Conservation (phyloP, 2,113 vertebrate genomes). For the Pelusios castaneus region DNA sequence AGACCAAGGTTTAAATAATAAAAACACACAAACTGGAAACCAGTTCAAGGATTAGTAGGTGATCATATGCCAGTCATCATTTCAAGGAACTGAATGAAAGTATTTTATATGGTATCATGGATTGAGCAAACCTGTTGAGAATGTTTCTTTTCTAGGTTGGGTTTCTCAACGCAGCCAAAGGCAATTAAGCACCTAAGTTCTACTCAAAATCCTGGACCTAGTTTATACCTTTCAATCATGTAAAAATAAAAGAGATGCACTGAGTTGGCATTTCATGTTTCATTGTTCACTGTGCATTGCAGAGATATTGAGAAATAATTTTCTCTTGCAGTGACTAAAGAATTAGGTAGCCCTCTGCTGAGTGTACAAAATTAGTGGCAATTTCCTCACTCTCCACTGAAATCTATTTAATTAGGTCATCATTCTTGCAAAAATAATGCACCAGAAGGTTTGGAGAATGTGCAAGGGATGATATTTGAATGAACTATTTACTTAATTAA, state of each 20-base stretch:
- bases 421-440: conserved; percentile 69
- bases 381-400: conserved; percentile 63
- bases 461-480: conserved; percentile 59
- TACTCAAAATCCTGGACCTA: conserved; percentile 27
- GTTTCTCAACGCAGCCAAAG: conserved; percentile 35
- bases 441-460: conserved; percentile 62
- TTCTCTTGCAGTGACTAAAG: conserved; percentile 54
- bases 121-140: conserved; percentile 45
- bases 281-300: conserved; percentile 40
- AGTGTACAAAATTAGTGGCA: conserved; percentile 51
- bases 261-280: conserved; percentile 58
- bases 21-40: conserved; percentile 21
- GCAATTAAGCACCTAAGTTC: neutral
- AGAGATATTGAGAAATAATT: conserved; percentile 55
- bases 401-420: conserved; percentile 74
- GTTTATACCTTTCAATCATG: conserved; percentile 47
- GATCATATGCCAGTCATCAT: conserved; percentile 4
- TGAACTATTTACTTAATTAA: conserved; percentile 74
- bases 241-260: conserved; percentile 32
- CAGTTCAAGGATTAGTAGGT: conserved; percentile 25
- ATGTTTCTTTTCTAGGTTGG: neutral
- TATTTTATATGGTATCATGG: conserved; percentile 8
- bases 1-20: conserved; percentile 26
- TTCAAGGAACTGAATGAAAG: conserved; percentile 34
- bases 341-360: conserved; percentile 54